phyloP scores from a whole-genome alignment of 2,797 vertebrate species.

The Brachyrhaphis roseni region DNA sequence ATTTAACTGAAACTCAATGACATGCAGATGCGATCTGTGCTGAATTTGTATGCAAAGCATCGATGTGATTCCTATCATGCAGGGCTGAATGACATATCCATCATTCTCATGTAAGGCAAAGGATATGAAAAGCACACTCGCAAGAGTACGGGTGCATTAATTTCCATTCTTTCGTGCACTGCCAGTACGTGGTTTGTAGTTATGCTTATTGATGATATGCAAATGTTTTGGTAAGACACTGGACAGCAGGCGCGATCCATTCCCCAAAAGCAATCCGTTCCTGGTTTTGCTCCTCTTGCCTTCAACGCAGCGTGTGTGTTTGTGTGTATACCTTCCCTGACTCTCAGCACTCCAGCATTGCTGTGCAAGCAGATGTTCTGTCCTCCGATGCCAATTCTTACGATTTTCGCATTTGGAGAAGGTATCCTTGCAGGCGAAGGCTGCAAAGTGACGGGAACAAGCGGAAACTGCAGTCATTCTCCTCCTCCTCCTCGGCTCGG shows the following conservation, averaged over 20 bases:
- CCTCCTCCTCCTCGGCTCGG: slow-evolving; percentile 1
- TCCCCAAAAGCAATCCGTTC: slow-evolving; percentile 71
- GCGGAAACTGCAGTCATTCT: slow-evolving; percentile 45
- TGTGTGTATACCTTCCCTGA: slow-evolving; percentile 52
- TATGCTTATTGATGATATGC: slow-evolving; percentile 60
- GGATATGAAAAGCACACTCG: slow-evolving; percentile 57
- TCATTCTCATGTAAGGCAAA: slow-evolving; percentile 66
- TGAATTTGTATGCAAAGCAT: slow-evolving; percentile 73
- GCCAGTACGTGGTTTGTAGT: slow-evolving; percentile 40
- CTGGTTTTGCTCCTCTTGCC: slow-evolving; percentile 79
- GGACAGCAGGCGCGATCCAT: slow-evolving; percentile 60
- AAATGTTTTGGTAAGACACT: slow-evolving; percentile 42
- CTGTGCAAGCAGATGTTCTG: slow-evolving; percentile 83
- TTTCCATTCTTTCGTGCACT: slow-evolving; percentile 40
- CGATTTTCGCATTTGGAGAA: slow-evolving; percentile 65
- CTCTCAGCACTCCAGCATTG: slow-evolving; percentile 80
- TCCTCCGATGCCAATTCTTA: slow-evolving; percentile 69
- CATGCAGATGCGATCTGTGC: slow-evolving; percentile 67
- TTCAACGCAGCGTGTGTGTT: slow-evolving; percentile 11
- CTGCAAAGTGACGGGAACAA: slow-evolving; percentile 55
- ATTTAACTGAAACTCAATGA: slow-evolving; percentile 62
- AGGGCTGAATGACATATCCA: slow-evolving; percentile 65
- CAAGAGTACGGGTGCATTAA: slow-evolving; percentile 32
- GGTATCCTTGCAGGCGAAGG: slow-evolving; percentile 48
- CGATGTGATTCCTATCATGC: slow-evolving; percentile 57